A percentile compares a stretch with the other conserved stretches of the same genome.
These are phyloP conservation scores for Eurytoma adleriae DNA, from an alignment of 2,888 invertebrate species.

Conservation along the genomic window DNA sequence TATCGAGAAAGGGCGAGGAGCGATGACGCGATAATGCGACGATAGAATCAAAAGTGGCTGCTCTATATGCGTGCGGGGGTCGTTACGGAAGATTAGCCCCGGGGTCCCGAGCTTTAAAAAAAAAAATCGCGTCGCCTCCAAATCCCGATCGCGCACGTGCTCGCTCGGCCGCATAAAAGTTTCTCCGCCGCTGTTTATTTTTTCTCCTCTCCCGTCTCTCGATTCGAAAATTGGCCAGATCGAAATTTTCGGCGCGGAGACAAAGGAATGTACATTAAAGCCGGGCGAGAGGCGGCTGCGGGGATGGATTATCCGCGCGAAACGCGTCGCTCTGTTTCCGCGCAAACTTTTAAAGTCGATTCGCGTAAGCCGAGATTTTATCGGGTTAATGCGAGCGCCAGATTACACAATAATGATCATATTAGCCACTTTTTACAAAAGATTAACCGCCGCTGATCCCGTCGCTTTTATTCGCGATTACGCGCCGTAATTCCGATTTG, in stretches of 20 bases:
- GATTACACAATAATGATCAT: slow-evolving; percentile 5
- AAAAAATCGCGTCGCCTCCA: slow-evolving; percentile 27
- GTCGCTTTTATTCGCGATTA: neutral
- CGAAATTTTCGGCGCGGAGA: neutral
- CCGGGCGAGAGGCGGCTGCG: neutral
- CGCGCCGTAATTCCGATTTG: neutral
- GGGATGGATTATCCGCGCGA: neutral
- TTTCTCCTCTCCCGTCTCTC: neutral
- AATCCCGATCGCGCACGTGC: slow-evolving; percentile 7
- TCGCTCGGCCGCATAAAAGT: slow-evolving; percentile 22
- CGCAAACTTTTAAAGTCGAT: neutral
- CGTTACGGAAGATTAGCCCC: slow-evolving; percentile 55
- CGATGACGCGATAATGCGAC: slow-evolving; percentile 55
- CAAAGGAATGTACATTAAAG: neutral
- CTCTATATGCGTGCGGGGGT: slow-evolving; percentile 14
- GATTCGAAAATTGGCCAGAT: neutral
- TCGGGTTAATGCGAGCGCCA: neutral
- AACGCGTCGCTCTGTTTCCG: neutral
- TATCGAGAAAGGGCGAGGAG: slow-evolving; percentile 30
- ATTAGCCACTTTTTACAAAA: slow-evolving; percentile 2
- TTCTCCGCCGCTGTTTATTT: neutral
- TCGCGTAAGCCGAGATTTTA: slow-evolving; percentile 2
- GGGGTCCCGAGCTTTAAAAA: slow-evolving; percentile 29
- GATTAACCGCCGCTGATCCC: neutral
- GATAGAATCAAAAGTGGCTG: slow-evolving; percentile 54